Base-by-base conservation (phyloP, 2,113 vertebrate genomes). In the Antigone vipio region DNA sequence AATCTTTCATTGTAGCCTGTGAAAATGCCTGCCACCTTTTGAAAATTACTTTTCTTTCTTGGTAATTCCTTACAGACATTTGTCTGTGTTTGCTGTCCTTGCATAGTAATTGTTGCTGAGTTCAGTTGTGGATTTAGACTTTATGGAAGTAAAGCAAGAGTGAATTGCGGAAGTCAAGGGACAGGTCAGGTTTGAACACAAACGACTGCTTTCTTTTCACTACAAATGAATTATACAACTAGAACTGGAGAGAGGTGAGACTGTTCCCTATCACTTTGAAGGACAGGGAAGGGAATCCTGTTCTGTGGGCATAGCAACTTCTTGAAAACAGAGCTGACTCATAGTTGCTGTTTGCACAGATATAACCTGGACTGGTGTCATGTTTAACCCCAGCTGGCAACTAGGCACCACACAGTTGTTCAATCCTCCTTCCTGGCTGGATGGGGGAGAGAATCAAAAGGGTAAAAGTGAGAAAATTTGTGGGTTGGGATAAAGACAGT, bases 381-480 rank as follows among this genome's bases (percentile, higher is more conserved):
- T 49, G 29, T 18, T 38, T 71, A 59, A 69, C 17, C 22, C 22
- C 2, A 2, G 10, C 11, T 0, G 1, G 15, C 24, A 52, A 4
- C 35, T 30, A 44, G 44, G 56, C 45, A 11, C 19, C 19, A 42
- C 23, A 17, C 19, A 38, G 34, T 60, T 5, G 3, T 9, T 82
- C 4, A 1, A 8, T n/a, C 35, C 16, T 32, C 42, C 12, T 9
- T 26, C 18, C 18, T 12, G 23, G 35, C 4, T 3, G 15, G 47
- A 30, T 44, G 30, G 26, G 12, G 15, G 26, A 52, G 56, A 35
- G 5, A 42, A 34, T 23, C 3, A 3, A 11, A 22, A 18, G 23
- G 6, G 23, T n/a, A 21, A 17, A 59, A 50, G 29, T 22, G 29
- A 42, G 66, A 29, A 50, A 49, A 60, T 18, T 23, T 2, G 3